Evolutionary conservation across 2,888 invertebrate species (phyloP), one percentile per base, ranked within the genome.

Genomic region (Dendrolimus pini): DNA sequence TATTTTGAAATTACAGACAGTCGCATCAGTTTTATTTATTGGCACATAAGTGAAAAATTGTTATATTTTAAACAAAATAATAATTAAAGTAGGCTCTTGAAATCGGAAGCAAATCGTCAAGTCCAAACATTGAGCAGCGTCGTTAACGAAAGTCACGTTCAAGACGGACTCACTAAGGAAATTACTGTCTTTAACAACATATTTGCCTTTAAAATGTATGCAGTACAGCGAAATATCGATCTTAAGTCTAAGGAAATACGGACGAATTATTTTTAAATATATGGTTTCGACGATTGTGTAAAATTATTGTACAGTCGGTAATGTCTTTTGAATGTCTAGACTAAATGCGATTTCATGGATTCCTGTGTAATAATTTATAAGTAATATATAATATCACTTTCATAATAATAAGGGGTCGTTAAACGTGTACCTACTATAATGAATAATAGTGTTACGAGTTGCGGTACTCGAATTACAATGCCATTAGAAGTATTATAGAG

Each of bases 141-240:
- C 78, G 71, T 80, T 80, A 80, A 67, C 69, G 64, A 68, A 77
- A 75, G 73, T 72, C 80, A 80, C 80, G 80, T 79, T 69, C 68
- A 61, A 64, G 64, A 64, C 67, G 62, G 66, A 62, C 66, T 55
- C 63, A 64, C 68, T 67, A 73, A 72, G 75, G 73, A 79, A 74
- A 68, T 72, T 69, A 68, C 68, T 68, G 9, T 68, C 56, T 30
- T 59, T 66, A 60, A 69, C 60, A 56, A 59, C 64, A 65, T 60
- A 62, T 55, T 57, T 65, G 58, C 67, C 9, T 47, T 47, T 47
- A 9, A 47, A 10, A 12, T 12, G 12, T 3, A 47, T 47, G 12
- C 6, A 47, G 9, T 47, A 10, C 47, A 47, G 2, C 7, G 47
- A 47, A 47, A 47, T 47, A 47, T 10, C 47, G 12, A 12, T 47